Evolutionary conservation across 1,140 invertebrate genomes (phyloP).

Genomic region (Rhyacophila brunnea): DNA sequence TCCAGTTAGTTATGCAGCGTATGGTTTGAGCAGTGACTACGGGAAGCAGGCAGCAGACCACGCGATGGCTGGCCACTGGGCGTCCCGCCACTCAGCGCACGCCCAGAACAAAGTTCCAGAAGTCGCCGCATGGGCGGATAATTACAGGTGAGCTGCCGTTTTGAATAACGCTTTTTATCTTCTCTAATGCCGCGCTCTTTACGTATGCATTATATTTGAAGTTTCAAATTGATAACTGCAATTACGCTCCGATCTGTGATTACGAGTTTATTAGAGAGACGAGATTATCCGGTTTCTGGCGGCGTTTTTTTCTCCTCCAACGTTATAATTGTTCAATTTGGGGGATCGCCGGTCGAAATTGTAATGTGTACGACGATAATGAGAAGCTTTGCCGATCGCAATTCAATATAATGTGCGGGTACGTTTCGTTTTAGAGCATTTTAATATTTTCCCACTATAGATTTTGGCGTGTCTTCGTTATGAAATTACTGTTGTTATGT

Average conservation of each 20-base stretch:
- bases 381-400: conserved; percentile 21
- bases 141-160: conserved; percentile 49
- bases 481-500: no score
- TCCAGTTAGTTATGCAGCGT: conserved; percentile 35
- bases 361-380: conserved; percentile 17
- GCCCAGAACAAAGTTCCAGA: conserved; percentile 51
- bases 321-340: conserved; percentile 27
- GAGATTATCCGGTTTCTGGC: conserved; percentile 19
- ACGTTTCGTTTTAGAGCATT: not conserved
- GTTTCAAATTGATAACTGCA: conserved; percentile 30
- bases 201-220: conserved; percentile 21
- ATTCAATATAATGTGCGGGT: conserved; percentile 16
- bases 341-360: conserved; percentile 13
- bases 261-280: conserved; percentile 17
- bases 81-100: conserved; percentile 43
- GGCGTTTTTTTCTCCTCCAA: conserved; percentile 14
- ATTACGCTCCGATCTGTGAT: conserved; percentile 27
- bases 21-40: conserved; percentile 38
- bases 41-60: conserved; percentile 48
- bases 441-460: conserved; percentile 1
- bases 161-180: conserved; percentile 10
- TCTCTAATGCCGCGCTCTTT: conserved; percentile 14
- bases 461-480: conserved; percentile 4
- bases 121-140: conserved; percentile 52
- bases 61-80: conserved; percentile 46